These are phyloP conservation scores for Columba janthina DNA, from an alignment of 2,113 vertebrate species.

Conservation along the genomic window DNA sequence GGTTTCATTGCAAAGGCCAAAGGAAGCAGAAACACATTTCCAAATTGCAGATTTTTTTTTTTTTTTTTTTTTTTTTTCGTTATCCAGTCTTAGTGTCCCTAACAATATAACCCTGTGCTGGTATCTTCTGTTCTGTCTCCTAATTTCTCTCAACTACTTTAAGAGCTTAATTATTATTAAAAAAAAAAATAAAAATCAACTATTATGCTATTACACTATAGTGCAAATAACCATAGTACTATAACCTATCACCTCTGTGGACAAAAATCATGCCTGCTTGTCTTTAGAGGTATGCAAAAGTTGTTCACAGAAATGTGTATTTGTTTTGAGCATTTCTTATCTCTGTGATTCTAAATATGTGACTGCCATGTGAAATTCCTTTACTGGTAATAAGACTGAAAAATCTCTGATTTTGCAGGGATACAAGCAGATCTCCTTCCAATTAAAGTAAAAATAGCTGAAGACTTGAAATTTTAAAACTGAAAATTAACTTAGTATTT, in stretches of 20 bases:
- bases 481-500: background rate
- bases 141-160: background rate
- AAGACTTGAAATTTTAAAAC: background rate
- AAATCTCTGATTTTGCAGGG: background rate
- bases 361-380: background rate
- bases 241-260: background rate
- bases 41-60: background rate
- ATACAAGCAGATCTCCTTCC: background rate
- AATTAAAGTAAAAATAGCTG: background rate
- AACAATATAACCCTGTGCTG: background rate
- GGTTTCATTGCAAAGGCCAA: background rate
- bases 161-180: background rate
- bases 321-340: background rate
- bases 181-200: fast-evolving
- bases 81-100: background rate
- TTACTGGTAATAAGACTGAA: background rate
- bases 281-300: background rate
- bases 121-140: background rate
- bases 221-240: background rate
- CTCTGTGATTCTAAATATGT: background rate
- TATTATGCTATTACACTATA: background rate
- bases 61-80: background rate
- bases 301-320: background rate
- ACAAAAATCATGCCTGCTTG: background rate
- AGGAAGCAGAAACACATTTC: background rate